Evolutionary conservation across 2,797 vertebrate genomes (phyloP).

Genomic region (Eleutherodactylus coqui): DNA sequence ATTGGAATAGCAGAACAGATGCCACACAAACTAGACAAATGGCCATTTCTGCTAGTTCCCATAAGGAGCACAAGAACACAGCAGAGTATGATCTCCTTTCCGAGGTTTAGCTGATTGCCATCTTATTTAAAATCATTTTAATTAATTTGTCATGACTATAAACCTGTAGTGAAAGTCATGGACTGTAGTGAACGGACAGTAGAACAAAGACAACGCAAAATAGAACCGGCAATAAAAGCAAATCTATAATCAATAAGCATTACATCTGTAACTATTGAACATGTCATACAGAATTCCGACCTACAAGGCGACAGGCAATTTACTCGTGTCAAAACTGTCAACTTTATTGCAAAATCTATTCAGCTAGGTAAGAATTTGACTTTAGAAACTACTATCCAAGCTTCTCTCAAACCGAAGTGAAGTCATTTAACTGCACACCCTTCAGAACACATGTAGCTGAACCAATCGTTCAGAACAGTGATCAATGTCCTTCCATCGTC

Average conservation of each 20-base stretch:
- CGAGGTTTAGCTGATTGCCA: neutral
- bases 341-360: conserved; percentile 23
- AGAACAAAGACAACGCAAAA: conserved; percentile 12
- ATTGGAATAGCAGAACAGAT: conserved; percentile 10
- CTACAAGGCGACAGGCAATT: neutral
- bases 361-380: neutral
- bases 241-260: conserved; percentile 30
- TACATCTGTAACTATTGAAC: conserved; percentile 6
- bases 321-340: conserved; percentile 7
- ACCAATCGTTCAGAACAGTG: neutral
- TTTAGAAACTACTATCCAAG: neutral
- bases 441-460: neutral
- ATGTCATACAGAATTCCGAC: neutral
- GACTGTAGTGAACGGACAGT: neutral
- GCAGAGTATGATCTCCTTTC: conserved; percentile 16
- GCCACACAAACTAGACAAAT: conserved; percentile 15
- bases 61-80: neutral
- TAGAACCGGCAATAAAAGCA: conserved; percentile 34
- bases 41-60: neutral
- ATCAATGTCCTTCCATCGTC: neutral
- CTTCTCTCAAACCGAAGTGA: neutral
- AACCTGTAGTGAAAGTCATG: conserved; percentile 6
- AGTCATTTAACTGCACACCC: neutral
- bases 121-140: neutral
- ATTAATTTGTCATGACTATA: conserved; percentile 2